phyloP scores from a whole-genome alignment of 1,140 invertebrate genomes.

The Drosophila sproati region DNA sequence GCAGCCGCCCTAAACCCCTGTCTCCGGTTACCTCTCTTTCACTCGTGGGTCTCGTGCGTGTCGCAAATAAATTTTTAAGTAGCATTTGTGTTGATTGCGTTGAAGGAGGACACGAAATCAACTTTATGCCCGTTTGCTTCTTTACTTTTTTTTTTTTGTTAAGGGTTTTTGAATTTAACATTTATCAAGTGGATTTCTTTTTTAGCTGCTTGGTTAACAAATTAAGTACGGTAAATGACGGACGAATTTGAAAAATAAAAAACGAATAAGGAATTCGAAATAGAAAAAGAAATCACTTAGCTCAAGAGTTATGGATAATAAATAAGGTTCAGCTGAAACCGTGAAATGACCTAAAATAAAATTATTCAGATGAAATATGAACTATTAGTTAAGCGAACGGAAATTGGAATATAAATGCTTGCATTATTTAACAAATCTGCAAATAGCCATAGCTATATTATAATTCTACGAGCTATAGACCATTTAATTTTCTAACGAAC shows the following conservation, averaged over 20 bases:
- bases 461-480: neutral
- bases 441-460: neutral
- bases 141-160: slow-evolving; percentile 29
- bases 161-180: slow-evolving; percentile 67
- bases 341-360: neutral
- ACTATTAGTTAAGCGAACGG: neutral
- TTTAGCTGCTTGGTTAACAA: slow-evolving; percentile 70
- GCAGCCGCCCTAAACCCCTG: neutral
- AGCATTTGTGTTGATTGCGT: slow-evolving; percentile 82
- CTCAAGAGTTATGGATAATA: slow-evolving; percentile 17
- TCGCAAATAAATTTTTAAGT: slow-evolving; percentile 82
- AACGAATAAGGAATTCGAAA: neutral
- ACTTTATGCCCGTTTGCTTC: slow-evolving; percentile 29
- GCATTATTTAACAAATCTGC: neutral
- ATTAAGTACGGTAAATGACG: slow-evolving; percentile 62
- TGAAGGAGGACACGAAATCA: slow-evolving; percentile 76
- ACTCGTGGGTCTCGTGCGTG: slow-evolving; percentile 67
- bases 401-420: neutral
- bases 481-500: too few relatives aligned
- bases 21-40: neutral
- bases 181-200: slow-evolving; percentile 64
- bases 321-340: neutral
- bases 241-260: slow-evolving; percentile 43
- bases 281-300: neutral
- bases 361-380: neutral